Evolutionary conservation across 2,888 invertebrate species (phyloP), one percentile per base, ranked within the genome.

Genomic region (Anthrax anthrax): DNA sequence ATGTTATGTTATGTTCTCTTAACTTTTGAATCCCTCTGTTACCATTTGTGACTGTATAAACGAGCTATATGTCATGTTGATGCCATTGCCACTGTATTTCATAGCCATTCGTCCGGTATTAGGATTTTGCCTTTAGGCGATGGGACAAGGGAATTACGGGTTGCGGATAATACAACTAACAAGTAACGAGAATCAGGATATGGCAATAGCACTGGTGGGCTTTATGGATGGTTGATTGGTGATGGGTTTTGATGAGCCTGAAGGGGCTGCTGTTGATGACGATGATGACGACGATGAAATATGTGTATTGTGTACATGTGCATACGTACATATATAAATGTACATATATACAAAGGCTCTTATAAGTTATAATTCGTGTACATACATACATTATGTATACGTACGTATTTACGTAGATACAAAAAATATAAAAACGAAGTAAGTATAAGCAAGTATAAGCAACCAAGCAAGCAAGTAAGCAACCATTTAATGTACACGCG

Each of bases 61-160:
- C 49, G 52, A 50, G 50, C 52, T 50, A 50, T 50, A 52, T 50
- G 50, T 50, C 48, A 49, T 50, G 48, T 44, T 50, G 48, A 48
- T 49, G 50, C 47, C 50, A 46, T 50, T 50, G 44, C 48, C 38
- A 43, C 41, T 36, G 37, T 32, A 32, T 12, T 23, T 32, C 29
- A 32, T 2, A 32, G 12, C 6, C 29, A 32, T 12, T 32, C 29
- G 29, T 32, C 29, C 4, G 29, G 12, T 32, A 32, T 12, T 32
- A 32, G 29, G 12, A 32, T 12, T 9, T 4, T 12, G 29, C 29
- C 12, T 32, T 32, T 12, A 12, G 29, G 29, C 29, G 9, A 12
- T 32, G 12, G 12, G 29, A 8, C 12, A 5, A 32, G 12, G n/a
- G 29, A 32, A 32, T 32, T 12, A 32, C 29, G 12, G 29, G 9